Base-by-base conservation (phyloP, 2,888 invertebrate genomes). In the Rhopalosiphum nymphaeae region DNA sequence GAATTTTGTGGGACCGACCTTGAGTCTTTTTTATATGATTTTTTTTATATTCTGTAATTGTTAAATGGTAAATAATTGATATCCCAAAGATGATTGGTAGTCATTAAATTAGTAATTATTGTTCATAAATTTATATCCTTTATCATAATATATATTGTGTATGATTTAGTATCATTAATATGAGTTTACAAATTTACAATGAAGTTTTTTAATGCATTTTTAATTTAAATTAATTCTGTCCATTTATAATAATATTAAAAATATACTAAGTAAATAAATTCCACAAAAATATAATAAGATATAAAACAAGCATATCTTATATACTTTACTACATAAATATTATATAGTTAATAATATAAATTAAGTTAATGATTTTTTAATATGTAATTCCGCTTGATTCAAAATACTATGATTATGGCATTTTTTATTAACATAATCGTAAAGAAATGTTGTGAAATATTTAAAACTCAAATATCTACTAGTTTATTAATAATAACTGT, bases 351-450 rank as follows among this genome's bases (percentile, higher is more conserved):
- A 67, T n/a, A 67, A 67, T n/a, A 67, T 67, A 67, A n/a, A 67
- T 4, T 0, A n/a, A 21, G n/a, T 0, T 4, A 29, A 1, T n/a
- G 67, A 13, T 67, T n/a, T 0, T 67, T n/a, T 16, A 67, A n/a
- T 4, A 1, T n/a, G 13, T n/a, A n/a, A 16, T n/a, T 61, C 21
- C 13, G 4, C 3, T 67, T 13, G n/a, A n/a, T n/a, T 67, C n/a
- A 13, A 13, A 67, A n/a, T 13, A n/a, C n/a, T n/a, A 13, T 67
- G 7, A 67, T 4, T n/a, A n/a, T 67, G 67, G n/a, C n/a, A n/a
- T 67, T 13, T n/a, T n/a, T 5, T 67, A n/a, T n/a, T 13, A 16
- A n/a, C 67, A 4, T n/a, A 13, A 67, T 67, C n/a, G 11, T 11
- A 67, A 11, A n/a, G 67, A n/a, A 67, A 67, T 67, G 13, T n/a